These are phyloP conservation scores for Anagyrus pseudococci DNA, from an alignment of 2,888 invertebrate species.

Conservation along the genomic window DNA sequence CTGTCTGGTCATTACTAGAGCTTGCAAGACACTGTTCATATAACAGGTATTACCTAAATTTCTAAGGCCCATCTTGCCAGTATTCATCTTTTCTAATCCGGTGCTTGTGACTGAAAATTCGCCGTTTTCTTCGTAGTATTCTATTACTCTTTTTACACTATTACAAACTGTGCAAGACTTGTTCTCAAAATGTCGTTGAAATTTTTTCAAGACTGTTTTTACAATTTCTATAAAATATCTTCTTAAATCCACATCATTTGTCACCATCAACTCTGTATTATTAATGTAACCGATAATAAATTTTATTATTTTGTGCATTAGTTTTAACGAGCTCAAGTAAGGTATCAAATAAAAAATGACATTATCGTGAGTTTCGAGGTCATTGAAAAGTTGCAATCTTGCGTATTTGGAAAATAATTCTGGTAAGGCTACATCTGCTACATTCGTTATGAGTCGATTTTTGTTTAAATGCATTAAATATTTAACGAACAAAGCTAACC, in stretches of 20 bases:
- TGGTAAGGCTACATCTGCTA: conserved; percentile 69
- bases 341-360: conserved; percentile 56
- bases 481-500: conserved; percentile 73
- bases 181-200: conserved; percentile 6
- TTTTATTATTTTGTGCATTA: conserved; percentile 64
- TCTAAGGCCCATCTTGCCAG: conserved; percentile 74
- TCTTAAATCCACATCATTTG: too few species aligned
- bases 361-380: conserved; percentile 47
- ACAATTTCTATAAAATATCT: too few species aligned
- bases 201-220: conserved; percentile 6
- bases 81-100: conserved; percentile 33
- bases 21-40: conserved; percentile 87
- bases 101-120: conserved; percentile 32
- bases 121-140: conserved; percentile 3
- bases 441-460: conserved; percentile 67
- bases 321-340: conserved; percentile 5
- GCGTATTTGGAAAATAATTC: conserved; percentile 62
- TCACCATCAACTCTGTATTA: too few species aligned
- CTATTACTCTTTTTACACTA: not conserved
- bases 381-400: conserved; percentile 15
- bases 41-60: conserved; percentile 91
- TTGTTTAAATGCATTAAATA: conserved; percentile 64
- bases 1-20: conserved; percentile 81
- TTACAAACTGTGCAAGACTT: not conserved
- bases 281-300: too few species aligned